Evolutionary conservation across 2,113 vertebrate genomes (phyloP).

Genomic region (Dipodomys spectabilis): DNA sequence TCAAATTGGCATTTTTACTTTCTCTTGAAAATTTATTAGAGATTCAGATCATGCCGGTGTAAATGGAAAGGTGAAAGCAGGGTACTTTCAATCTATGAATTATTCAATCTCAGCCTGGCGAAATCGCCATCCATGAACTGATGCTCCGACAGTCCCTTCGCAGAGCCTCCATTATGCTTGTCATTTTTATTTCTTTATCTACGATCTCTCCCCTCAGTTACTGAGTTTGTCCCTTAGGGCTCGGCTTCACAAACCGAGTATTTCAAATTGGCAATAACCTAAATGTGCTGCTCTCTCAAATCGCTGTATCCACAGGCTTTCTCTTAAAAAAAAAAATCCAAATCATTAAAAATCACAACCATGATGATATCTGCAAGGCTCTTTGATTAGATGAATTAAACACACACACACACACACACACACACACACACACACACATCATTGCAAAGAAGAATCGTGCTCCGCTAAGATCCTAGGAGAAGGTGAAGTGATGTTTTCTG

Average conservation of each 20-base stretch:
- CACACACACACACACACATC: conserved; percentile 31
- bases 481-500: conserved; percentile 84
- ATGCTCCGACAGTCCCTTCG: conserved; percentile 88
- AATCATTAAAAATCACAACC: conserved; percentile 88
- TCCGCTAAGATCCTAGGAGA: conserved; percentile 84
- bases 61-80: conserved; percentile 92
- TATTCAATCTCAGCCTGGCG: conserved; percentile 90
- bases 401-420: neutral
- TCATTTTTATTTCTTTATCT: conserved; percentile 93
- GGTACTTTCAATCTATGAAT: conserved; percentile 93
- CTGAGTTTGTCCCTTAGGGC: conserved; percentile 88
- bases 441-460: conserved; percentile 78
- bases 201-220: conserved; percentile 87
- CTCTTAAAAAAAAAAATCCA: conserved; percentile 44
- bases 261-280: conserved; percentile 90
- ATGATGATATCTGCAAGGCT: conserved; percentile 83
- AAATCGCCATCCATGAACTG: conserved; percentile 89
- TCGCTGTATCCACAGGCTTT: conserved; percentile 87
- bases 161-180: conserved; percentile 88
- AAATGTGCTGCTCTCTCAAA: conserved; percentile 85
- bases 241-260: conserved; percentile 87
- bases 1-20: conserved; percentile 90
- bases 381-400: conserved; percentile 82
- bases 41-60: conserved; percentile 90
- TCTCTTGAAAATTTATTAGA: conserved; percentile 91